These are phyloP conservation scores for Drosophila birchii DNA, from an alignment of 2,888 invertebrate species.

Conservation along the genomic window DNA sequence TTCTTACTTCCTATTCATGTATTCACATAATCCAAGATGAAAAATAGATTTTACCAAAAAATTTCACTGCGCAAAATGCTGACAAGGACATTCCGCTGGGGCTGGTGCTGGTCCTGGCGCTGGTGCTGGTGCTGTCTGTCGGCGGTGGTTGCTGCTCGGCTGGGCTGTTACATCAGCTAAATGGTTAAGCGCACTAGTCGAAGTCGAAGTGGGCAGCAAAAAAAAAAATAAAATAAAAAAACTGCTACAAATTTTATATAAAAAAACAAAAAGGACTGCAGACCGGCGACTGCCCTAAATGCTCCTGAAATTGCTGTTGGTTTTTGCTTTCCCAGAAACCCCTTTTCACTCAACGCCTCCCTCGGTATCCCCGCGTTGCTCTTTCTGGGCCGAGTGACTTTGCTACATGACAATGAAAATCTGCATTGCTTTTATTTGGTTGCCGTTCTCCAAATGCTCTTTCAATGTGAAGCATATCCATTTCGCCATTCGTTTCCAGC, in stretches of 20 bases:
- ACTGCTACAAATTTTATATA: conserved; percentile 65
- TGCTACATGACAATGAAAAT: conserved; percentile 77
- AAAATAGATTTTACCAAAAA: conserved; percentile 74
- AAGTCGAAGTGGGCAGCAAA: conserved; percentile 42
- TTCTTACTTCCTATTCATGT: conserved; percentile 68
- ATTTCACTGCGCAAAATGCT: conserved; percentile 76
- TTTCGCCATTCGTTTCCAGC: neutral
- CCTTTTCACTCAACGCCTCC: conserved; percentile 6
- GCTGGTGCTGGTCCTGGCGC: conserved; percentile 14
- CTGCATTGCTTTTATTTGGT: conserved; percentile 58
- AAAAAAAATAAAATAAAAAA: conserved; percentile 34
- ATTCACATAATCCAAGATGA: conserved; percentile 78
- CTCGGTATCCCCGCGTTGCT: conserved; percentile 9
- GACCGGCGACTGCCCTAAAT: conserved; percentile 62
- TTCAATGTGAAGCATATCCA: neutral
- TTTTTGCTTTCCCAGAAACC: conserved; percentile 53
- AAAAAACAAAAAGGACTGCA: conserved; percentile 51
- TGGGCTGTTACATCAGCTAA: conserved; percentile 77
- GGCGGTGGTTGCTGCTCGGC: conserved; percentile 48
- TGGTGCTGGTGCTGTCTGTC: conserved; percentile 32
- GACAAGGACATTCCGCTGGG: conserved; percentile 68
- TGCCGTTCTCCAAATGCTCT: conserved; percentile 27
- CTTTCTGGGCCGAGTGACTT: conserved; percentile 60
- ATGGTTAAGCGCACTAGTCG: conserved; percentile 74
- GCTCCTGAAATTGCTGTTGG: conserved; percentile 59